phyloP scores from a whole-genome alignment of 2,888 invertebrate species.

The Pomacea canaliculata region DNA sequence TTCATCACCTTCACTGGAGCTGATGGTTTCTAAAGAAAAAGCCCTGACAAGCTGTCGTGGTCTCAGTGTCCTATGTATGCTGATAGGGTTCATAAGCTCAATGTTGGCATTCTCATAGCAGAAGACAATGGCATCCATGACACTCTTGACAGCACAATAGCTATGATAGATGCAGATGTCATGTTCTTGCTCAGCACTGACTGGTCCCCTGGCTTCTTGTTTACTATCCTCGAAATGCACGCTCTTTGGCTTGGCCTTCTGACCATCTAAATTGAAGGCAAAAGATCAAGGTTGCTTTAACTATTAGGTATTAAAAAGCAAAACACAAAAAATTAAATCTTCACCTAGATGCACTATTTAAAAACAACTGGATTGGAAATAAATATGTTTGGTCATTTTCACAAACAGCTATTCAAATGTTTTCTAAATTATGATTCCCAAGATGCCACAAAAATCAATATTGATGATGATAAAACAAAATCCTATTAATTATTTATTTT shows the following conservation, averaged over 20 bases:
- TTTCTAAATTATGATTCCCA: too few species aligned
- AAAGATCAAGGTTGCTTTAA: neutral
- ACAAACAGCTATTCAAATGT: too few species aligned
- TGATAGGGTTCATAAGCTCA: constrained; percentile 51
- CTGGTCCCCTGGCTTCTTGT: constrained; percentile 26
- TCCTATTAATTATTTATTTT: too few species aligned
- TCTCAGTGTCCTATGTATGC: constrained; percentile 24
- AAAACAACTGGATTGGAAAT: too few species aligned
- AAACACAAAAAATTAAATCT: too few species aligned
- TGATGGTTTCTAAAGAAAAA: constrained; percentile 29
- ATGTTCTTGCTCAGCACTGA: constrained; percentile 58
- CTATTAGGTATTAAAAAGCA: too few species aligned
- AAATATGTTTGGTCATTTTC: too few species aligned
- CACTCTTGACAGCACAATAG: constrained; percentile 60
- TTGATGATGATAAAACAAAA: too few species aligned
- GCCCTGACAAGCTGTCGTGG: constrained; percentile 24
- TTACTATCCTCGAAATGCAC: constrained; percentile 50
- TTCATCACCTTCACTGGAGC: constrained; percentile 43
- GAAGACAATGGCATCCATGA: constrained; percentile 62
- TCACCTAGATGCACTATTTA: too few species aligned
- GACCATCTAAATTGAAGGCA: neutral
- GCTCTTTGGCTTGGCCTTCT: constrained; percentile 36
- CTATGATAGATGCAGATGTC: constrained; percentile 61
- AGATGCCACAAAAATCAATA: too few species aligned
- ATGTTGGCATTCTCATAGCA: constrained; percentile 52